Evolutionary conservation across 2,888 invertebrate species (phyloP).

Genomic region (Leucozona laternaria): DNA sequence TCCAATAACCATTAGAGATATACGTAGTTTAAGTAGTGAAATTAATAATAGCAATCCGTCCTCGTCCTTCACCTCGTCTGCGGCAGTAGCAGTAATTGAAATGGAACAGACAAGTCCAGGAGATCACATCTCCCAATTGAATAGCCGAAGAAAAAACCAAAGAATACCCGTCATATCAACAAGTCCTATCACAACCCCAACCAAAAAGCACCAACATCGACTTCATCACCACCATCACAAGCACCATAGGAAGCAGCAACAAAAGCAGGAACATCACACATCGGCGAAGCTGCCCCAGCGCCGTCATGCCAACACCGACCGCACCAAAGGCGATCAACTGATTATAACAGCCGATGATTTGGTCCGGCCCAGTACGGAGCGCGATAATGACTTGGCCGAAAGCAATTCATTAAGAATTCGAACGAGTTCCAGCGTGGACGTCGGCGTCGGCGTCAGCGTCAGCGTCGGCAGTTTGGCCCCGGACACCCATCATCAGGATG

Average conservation of each 20-base stretch:
- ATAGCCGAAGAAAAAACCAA: slow-evolving; percentile 75
- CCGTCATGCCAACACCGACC: slow-evolving; percentile 74
- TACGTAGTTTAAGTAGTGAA: slow-evolving; percentile 83
- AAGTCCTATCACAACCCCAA: slow-evolving; percentile 62
- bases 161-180: slow-evolving; percentile 60
- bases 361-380: slow-evolving; percentile 62
- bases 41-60: slow-evolving; percentile 80
- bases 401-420: slow-evolving; percentile 72
- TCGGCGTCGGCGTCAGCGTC: slow-evolving; percentile 46
- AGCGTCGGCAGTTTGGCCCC: slow-evolving; percentile 10
- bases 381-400: slow-evolving; percentile 69
- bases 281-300: slow-evolving; percentile 54
- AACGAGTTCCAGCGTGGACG: slow-evolving; percentile 59
- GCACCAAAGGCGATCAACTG: slow-evolving; percentile 77
- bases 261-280: slow-evolving; percentile 59
- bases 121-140: slow-evolving; percentile 68
- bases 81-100: no score
- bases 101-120: slow-evolving; percentile 69
- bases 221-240: slow-evolving; percentile 65
- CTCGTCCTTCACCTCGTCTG: slow-evolving; percentile 27
- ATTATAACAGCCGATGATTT: slow-evolving; percentile 74
- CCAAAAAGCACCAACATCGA: slow-evolving; percentile 73
- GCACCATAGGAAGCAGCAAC: slow-evolving; percentile 48
- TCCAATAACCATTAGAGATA: slow-evolving; percentile 78
- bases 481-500: slow-evolving; percentile 62